Conservation (phyloP, 2,113 vertebrate genomes). For the Chrysemys picta region DNA sequence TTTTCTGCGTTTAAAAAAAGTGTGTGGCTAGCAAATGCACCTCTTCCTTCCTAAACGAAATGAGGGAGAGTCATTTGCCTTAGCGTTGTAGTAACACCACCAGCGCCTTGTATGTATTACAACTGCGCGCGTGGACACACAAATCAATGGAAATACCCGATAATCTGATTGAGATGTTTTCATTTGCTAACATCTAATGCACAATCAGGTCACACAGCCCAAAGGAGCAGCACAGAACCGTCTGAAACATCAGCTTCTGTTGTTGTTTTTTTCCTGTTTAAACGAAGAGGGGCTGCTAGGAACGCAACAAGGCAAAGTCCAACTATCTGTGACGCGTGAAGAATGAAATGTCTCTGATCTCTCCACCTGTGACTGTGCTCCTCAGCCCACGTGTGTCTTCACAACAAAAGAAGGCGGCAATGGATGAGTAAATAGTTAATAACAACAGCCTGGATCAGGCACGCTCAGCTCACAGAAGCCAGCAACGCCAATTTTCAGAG, state of each 20-base stretch:
- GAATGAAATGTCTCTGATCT: conserved; percentile 8
- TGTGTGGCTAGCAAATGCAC: background rate
- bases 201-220: background rate
- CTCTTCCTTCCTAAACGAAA: background rate
- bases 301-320: background rate
- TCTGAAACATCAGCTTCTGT: background rate
- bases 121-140: too few species aligned
- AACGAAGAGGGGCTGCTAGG: background rate
- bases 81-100: background rate
- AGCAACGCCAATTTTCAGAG: background rate
- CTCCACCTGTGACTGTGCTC: background rate
- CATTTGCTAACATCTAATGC: background rate
- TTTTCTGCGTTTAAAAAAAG: background rate
- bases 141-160: background rate
- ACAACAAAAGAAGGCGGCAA: conserved; percentile 28
- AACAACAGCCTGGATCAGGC: background rate
- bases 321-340: background rate
- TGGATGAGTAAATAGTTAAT: background rate
- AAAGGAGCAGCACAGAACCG: background rate
- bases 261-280: background rate
- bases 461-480: background rate
- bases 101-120: background rate
- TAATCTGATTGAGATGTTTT: background rate
- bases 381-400: conserved; percentile 34
- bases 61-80: background rate